Conservation (phyloP, 2,113 vertebrate genomes). For the Plecturocebus donacophilus region DNA sequence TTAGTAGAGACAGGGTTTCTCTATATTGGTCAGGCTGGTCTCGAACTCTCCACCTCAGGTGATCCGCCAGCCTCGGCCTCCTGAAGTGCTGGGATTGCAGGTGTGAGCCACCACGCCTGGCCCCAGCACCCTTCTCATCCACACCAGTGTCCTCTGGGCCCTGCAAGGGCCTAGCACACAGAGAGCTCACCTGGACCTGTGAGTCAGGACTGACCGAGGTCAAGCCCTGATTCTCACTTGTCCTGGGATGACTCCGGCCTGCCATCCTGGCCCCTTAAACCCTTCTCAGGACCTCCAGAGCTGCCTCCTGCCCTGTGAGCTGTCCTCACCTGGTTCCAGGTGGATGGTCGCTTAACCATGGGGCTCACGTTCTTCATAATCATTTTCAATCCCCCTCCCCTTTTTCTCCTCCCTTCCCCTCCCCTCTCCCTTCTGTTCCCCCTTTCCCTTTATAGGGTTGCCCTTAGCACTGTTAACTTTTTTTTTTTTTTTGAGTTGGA, state of each 20-base stretch:
- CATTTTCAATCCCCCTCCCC: neutral
- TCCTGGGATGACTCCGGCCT: no score
- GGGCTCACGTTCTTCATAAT: neutral
- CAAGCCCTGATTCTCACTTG: neutral
- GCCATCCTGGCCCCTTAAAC: neutral
- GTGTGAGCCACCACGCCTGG: no score
- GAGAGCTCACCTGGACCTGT: no score
- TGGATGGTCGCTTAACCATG: accelerated
- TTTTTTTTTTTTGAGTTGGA: neutral
- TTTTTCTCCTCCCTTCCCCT: neutral
- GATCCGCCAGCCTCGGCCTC: no score
- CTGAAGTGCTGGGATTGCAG: no score
- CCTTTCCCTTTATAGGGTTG: neutral
- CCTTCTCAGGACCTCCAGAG: neutral
- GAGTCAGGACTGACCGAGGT: neutral
- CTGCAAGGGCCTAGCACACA: neutral
- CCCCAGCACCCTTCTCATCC: neutral
- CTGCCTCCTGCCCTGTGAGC: neutral
- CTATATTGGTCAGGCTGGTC: no score
- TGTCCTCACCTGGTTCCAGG: accelerated
- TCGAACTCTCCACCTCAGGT: no score
- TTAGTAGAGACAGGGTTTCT: no score
- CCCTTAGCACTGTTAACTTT: neutral
- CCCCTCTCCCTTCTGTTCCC: accelerated
- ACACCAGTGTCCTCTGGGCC: accelerated